A percentile compares a stretch with the other conserved stretches of the same genome.
phyloP scores from a whole-genome alignment of 2,113 vertebrate genomes.

The Naja naja region DNA sequence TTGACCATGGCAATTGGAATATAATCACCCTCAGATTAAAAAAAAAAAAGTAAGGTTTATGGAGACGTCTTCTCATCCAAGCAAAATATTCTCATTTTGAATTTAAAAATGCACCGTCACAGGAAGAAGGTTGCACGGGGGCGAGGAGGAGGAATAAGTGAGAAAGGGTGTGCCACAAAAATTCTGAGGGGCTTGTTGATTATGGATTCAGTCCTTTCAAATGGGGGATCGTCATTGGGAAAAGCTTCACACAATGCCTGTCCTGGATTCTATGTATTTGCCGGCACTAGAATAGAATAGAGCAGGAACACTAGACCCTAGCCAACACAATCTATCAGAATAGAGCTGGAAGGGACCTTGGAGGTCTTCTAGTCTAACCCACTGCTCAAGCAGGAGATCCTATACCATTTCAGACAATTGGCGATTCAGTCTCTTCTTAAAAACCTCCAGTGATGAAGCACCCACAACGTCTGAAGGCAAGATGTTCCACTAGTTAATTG shows the following conservation, averaged over 20 bases:
- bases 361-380: too few relatives aligned
- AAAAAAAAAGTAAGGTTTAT: constrained; percentile 20
- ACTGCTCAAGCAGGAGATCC: too few relatives aligned
- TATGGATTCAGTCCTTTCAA: constrained; percentile 23
- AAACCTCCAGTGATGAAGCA: too few relatives aligned
- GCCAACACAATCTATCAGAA: too few relatives aligned
- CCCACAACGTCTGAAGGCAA: fast-evolving
- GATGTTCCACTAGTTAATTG: too few relatives aligned
- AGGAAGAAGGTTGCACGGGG: constrained; percentile 18
- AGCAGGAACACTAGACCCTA: too few relatives aligned
- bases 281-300: constrained; percentile 17
- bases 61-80: constrained; percentile 49
- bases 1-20: constrained; percentile 51
- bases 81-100: constrained; percentile 52
- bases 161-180: constrained; percentile 56
- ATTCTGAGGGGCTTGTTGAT: constrained; percentile 34
- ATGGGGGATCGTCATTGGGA: constrained; percentile 21
- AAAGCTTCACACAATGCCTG: constrained; percentile 36
- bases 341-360: too few relatives aligned
- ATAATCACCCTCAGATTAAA: constrained; percentile 58
- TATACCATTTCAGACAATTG: too few relatives aligned
- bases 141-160: constrained; percentile 42
- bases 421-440: too few relatives aligned
- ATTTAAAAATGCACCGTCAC: constrained; percentile 51
- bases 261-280: constrained; percentile 41